Evolutionary conservation across 2,113 vertebrate genomes (phyloP), one percentile per base, ranked within the genome.

Genomic region (Euleptes europaea): DNA sequence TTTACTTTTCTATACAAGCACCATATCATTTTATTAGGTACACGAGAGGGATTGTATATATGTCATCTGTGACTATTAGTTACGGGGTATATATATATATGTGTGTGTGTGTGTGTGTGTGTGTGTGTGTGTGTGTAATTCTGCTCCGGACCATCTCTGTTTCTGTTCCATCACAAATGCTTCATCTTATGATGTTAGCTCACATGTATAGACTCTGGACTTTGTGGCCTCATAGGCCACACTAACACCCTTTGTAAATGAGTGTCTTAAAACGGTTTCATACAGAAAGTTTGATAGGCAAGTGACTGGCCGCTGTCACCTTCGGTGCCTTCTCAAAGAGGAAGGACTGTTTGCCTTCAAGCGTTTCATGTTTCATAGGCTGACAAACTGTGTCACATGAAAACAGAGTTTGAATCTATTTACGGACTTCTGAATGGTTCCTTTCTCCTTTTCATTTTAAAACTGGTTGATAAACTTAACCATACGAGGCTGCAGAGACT

Each of bases 271-370:
- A 73, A 35, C 70, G 35, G 86, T 54, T 66, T 79, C 85, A 88
- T 67, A 65, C 2, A 87, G 86, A 72, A 10, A 2, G 66, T 86
- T 42, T 80, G 91, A 82, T 86, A 82, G 80, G 38, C 69, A 87
- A 63, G 21, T 66, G 74, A 12, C 1, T 82, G 42, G n/a, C 51
- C 0, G 0, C 28, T 40, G 63, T 49, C 80, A 31, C 69, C 40
- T 69, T 51, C 38, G 19, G 1, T 44, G 5, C 1, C 78, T n/a
- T 80, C 78, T 72, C 42, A 1, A 66, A 47, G 80, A 84, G 66
- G 70, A 78, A 0, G 17, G 0, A 0, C 35, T 17, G 63, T 75
- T 54, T 26, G 31, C 13, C 65, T 72, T 71, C 0, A 75, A 79
- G 80, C 78, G 38, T 1, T 72, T 81, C 54, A 49, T 80, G 0